These are phyloP conservation scores for Plodia interpunctella DNA, from an alignment of 1,140 invertebrate species.

Conservation along the genomic window DNA sequence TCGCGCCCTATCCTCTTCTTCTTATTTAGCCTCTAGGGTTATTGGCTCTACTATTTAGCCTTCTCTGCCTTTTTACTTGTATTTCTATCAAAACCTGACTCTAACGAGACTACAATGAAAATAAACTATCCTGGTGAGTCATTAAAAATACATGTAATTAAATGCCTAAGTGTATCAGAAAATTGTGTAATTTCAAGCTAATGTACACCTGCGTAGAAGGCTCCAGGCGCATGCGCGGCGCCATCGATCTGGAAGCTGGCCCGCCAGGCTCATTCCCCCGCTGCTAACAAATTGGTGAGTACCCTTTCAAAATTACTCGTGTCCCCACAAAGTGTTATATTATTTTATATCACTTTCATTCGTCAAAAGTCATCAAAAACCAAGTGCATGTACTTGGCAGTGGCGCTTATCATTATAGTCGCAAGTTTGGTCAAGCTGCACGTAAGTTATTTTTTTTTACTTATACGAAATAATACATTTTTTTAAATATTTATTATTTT, in stretches of 20 bases:
- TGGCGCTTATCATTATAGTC: conserved; percentile 68
- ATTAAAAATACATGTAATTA: too few relatives aligned
- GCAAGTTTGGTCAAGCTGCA: conserved; percentile 66
- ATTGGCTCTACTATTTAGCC: too few relatives aligned
- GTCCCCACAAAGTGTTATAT: background rate
- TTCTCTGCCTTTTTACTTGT: too few relatives aligned
- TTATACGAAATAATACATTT: conserved; percentile 9
- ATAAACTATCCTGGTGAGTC: too few relatives aligned
- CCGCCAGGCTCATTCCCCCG: conserved; percentile 31
- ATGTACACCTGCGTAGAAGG: conserved; percentile 40
- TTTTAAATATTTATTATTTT: background rate
- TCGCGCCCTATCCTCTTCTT: too few relatives aligned
- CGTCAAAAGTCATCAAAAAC: conserved; percentile 25
- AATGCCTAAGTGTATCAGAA: too few relatives aligned
- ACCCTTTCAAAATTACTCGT: conserved; percentile 27
- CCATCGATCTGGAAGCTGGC: conserved; percentile 39
- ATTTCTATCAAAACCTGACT: too few relatives aligned
- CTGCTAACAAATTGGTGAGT: conserved; percentile 51
- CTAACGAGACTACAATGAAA: too few relatives aligned
- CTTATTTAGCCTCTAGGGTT: too few relatives aligned
- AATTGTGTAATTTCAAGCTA: background rate
- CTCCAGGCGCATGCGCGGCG: conserved; percentile 44
- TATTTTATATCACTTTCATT: background rate
- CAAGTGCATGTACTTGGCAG: conserved; percentile 70
- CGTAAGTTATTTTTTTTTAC: conserved; percentile 53